These are phyloP conservation scores for Helarctos malayanus DNA, from an alignment of 2,797 vertebrate genomes.

Conservation along the genomic window DNA sequence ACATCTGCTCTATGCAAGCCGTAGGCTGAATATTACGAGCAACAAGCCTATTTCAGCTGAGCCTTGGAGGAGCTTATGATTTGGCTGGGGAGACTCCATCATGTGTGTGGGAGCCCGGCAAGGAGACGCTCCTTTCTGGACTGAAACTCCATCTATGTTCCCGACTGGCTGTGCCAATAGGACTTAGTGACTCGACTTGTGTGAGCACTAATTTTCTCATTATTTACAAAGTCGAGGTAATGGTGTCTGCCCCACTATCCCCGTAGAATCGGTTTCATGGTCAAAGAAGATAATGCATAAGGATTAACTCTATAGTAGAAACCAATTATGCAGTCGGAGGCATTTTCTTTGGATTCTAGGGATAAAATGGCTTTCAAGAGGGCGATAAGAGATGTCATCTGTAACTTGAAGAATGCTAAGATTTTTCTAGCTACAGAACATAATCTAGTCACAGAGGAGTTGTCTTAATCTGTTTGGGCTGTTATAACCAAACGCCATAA, in stretches of 20 bases:
- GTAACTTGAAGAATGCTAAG: neutral
- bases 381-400: neutral
- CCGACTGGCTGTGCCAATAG: neutral
- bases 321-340: neutral
- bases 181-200: neutral
- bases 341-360: neutral
- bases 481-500: neutral
- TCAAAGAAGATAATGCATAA: constrained; percentile 12
- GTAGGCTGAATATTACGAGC: neutral
- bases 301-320: constrained; percentile 28
- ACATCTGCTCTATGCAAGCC: neutral
- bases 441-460: neutral
- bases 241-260: neutral
- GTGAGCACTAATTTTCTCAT: neutral
- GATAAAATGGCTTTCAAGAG: neutral
- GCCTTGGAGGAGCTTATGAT: too few relatives aligned
- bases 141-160: rapidly evolving
- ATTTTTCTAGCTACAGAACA: neutral
- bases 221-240: neutral
- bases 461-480: neutral
- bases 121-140: too few relatives aligned
- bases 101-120: rapidly evolving
- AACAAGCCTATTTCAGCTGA: rapidly evolving
- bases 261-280: neutral
- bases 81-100: neutral